Evolutionary conservation across 2,797 vertebrate genomes (phyloP).

Genomic region (Phylloscopus collybita): DNA sequence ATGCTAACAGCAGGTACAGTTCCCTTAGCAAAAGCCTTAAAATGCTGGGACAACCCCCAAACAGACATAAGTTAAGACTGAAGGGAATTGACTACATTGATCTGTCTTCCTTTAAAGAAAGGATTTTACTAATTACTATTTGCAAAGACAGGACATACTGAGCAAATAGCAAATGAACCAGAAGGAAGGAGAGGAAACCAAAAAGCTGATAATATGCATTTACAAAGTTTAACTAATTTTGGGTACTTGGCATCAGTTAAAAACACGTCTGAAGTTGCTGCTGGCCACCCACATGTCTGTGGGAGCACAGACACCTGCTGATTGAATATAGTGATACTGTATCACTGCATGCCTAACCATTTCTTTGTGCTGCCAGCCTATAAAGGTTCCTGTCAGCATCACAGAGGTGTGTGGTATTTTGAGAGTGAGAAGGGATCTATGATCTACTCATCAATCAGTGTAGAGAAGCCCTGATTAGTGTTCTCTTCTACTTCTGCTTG

Average conservation of each 20-base stretch:
- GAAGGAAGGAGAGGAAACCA: background rate
- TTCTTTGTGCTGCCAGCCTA: accelerated
- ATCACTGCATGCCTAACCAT: background rate
- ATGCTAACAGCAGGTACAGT: background rate
- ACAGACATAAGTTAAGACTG: background rate
- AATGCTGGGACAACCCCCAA: background rate
- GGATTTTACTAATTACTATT: background rate
- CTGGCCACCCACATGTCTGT: background rate
- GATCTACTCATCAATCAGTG: background rate
- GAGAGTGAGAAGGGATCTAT: background rate
- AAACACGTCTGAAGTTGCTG: background rate
- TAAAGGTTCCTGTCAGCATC: background rate
- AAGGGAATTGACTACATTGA: background rate
- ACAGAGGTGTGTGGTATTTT: background rate
- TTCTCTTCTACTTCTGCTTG: background rate
- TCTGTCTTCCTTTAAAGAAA: background rate
- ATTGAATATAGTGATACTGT: background rate
- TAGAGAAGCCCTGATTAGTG: background rate
- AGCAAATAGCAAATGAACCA: background rate
- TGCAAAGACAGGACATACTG: background rate
- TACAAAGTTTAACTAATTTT: background rate
- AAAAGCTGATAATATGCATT: background rate
- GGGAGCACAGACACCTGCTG: background rate
- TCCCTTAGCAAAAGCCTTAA: background rate
- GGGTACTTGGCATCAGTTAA: background rate